Conservation (phyloP, 2,888 invertebrate genomes). For the Tetragnatha montana region DNA sequence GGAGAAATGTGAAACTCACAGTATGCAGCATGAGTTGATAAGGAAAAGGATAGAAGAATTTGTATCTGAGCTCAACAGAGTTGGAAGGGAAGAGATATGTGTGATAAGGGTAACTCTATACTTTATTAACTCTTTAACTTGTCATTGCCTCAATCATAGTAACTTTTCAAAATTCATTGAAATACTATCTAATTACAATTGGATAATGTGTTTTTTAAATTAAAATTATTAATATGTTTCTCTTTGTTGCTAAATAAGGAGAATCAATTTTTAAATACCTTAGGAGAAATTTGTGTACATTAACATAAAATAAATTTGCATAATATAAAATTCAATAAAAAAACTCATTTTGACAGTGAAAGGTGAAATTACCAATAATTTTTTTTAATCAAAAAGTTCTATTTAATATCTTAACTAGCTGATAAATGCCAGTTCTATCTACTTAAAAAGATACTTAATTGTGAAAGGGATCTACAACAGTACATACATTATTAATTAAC, state of each 20-base stretch:
- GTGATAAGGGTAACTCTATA: conserved; percentile 30
- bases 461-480: too few relatives aligned
- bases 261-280: neutral
- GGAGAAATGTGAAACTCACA: conserved; percentile 43
- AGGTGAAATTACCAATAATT: too few relatives aligned
- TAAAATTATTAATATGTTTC: neutral
- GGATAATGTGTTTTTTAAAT: neutral
- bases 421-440: too few relatives aligned
- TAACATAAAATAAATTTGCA: too few relatives aligned
- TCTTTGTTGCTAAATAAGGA: neutral
- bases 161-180: neutral
- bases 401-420: too few relatives aligned
- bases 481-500: too few relatives aligned
- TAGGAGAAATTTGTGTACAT: too few relatives aligned
- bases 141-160: neutral
- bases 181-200: neutral
- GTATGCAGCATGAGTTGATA: conserved; percentile 31
- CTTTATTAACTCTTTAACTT: too few relatives aligned
- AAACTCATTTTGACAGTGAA: too few relatives aligned
- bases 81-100: conserved; percentile 54
- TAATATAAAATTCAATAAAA: too few relatives aligned
- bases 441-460: too few relatives aligned
- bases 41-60: conserved; percentile 44
- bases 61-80: conserved; percentile 52
- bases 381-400: too few relatives aligned